Evolutionary conservation across 2,888 invertebrate genomes (phyloP).

Genomic region (Drosophila atroscutellata): DNA sequence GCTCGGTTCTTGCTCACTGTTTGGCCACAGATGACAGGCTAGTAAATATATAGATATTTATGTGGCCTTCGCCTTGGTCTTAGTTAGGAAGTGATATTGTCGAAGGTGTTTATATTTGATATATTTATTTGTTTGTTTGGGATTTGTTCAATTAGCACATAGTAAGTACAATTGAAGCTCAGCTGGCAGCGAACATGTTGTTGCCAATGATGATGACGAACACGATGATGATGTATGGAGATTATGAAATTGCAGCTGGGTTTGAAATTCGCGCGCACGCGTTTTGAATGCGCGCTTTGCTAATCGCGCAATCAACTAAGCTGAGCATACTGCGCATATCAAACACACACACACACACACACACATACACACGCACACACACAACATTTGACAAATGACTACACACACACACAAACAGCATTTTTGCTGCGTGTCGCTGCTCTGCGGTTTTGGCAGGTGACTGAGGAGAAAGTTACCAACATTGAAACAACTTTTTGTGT

Average conservation of each 20-base stretch:
- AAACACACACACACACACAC: constrained; percentile 32
- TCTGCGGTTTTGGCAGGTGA: constrained; percentile 70
- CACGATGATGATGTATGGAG: constrained; percentile 29
- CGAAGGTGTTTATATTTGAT: constrained; percentile 2
- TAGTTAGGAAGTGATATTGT: constrained; percentile 28
- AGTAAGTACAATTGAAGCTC: constrained; percentile 8
- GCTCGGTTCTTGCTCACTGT: constrained; percentile 18
- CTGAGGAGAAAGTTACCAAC: constrained; percentile 77
- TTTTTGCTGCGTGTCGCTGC: constrained; percentile 50
- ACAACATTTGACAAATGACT: not conserved
- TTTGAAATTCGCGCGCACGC: constrained; percentile 71
- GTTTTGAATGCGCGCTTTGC: constrained; percentile 72
- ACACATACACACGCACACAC: not conserved
- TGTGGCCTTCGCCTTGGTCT: constrained; percentile 47
- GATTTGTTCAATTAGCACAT: constrained; percentile 29
- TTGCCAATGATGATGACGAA: constrained; percentile 24
- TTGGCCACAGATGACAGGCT: not conserved
- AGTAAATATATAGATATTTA: not conserved
- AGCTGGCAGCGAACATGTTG: constrained; percentile 27
- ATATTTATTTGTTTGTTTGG: constrained; percentile 14
- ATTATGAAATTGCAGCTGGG: constrained; percentile 69
- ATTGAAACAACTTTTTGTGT: constrained; percentile 73
- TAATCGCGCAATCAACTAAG: constrained; percentile 70
- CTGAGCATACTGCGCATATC: constrained; percentile 55
- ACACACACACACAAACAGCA: constrained; percentile 1